phyloP scores from a whole-genome alignment of 2,797 vertebrate genomes.

The Neosilurus hyrtlii region DNA sequence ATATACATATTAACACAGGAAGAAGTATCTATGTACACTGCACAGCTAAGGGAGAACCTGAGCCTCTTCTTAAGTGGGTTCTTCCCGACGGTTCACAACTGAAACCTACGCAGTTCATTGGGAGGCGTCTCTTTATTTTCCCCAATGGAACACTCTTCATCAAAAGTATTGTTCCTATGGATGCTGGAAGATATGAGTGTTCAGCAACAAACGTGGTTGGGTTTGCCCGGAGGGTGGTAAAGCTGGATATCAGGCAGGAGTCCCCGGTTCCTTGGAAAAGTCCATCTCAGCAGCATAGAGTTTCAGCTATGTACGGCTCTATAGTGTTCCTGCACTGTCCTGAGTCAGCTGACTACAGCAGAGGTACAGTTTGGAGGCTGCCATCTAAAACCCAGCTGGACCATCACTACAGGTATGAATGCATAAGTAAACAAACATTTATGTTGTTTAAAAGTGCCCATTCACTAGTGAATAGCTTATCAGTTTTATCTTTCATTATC shows the following conservation, averaged over 20 bases:
- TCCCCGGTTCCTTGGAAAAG: conserved; percentile 50
- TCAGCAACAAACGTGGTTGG: conserved; percentile 73
- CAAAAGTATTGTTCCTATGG: conserved; percentile 63
- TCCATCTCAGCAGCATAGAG: conserved; percentile 65
- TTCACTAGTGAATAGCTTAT: too few species aligned
- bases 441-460: too few species aligned
- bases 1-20: conserved; percentile 66
- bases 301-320: conserved; percentile 76
- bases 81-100: conserved; percentile 69
- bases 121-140: conserved; percentile 73
- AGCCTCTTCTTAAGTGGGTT: conserved; percentile 72
- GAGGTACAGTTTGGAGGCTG: conserved; percentile 74
- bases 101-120: conserved; percentile 75
- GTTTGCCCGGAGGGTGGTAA: conserved; percentile 66
- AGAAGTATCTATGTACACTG: conserved; percentile 72
- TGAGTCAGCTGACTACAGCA: conserved; percentile 66
- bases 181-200: conserved; percentile 77
- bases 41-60: conserved; percentile 73
- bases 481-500: too few species aligned
- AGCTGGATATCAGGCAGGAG: conserved; percentile 67
- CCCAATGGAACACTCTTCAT: conserved; percentile 77
- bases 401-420: conserved; percentile 70
- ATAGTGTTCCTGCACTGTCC: conserved; percentile 78
- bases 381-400: conserved; percentile 74
- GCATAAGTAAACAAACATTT: neutral